phyloP scores from a whole-genome alignment of 92 coral and sea anemone species.

The Diadumene lineata region DNA sequence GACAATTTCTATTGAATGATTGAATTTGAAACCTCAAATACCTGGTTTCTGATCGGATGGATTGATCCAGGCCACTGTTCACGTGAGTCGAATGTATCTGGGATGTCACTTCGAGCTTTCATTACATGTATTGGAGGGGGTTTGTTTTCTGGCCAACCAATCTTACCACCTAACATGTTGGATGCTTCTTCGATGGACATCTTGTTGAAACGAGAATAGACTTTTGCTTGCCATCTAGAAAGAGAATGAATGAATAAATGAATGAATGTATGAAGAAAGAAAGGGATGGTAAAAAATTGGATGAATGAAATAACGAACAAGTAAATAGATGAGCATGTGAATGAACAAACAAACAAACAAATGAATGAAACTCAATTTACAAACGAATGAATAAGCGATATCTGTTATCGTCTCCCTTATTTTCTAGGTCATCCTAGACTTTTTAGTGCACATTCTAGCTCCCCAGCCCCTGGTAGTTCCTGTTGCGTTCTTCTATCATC shows the following conservation, averaged over 20 bases:
- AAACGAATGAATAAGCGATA: no score
- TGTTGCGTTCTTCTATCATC: no score
- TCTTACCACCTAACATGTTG: slow-evolving; percentile 60
- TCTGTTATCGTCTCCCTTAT: no score
- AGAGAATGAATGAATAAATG: no score
- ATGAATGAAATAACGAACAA: background rate
- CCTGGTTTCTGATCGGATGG: slow-evolving; percentile 82
- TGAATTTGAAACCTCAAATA: background rate
- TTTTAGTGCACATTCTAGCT: no score
- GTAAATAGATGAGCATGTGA: background rate
- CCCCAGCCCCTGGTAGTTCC: no score
- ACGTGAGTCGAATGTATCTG: slow-evolving; percentile 70
- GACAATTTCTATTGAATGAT: background rate
- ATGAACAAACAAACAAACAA: no score
- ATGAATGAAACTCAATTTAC: no score
- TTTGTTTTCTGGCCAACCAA: slow-evolving; percentile 58
- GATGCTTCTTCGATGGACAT: slow-evolving; percentile 53
- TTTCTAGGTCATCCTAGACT: no score
- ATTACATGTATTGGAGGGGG: slow-evolving; percentile 36
- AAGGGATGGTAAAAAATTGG: background rate
- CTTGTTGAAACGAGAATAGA: slow-evolving; percentile 58
- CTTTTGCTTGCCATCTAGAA: slow-evolving; percentile 81
- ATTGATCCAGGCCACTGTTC: slow-evolving; percentile 85
- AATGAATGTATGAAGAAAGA: background rate
- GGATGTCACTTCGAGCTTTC: slow-evolving; percentile 44